These are phyloP conservation scores for Tenualosa thibaudeaui DNA, from an alignment of 2,797 vertebrate species.

Conservation along the genomic window DNA sequence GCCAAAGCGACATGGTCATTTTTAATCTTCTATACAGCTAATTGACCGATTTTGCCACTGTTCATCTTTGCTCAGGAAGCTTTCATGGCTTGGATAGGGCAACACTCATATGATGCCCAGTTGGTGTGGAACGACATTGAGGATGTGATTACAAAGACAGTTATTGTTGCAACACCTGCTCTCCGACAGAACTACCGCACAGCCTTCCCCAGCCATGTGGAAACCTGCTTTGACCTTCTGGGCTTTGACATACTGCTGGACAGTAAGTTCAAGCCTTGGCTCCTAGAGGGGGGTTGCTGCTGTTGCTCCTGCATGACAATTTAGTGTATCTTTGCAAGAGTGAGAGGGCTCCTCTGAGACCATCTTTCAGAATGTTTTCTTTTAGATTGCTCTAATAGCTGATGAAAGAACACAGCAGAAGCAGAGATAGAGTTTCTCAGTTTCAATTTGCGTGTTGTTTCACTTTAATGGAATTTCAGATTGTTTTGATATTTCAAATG, in stretches of 20 bases:
- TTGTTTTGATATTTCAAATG: not conserved
- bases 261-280: conserved; percentile 75
- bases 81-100: not conserved
- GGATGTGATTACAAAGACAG: conserved; percentile 77
- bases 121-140: conserved; percentile 65
- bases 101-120: conserved; percentile 69
- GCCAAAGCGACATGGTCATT: not conserved
- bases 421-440: too few species aligned
- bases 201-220: conserved; percentile 78
- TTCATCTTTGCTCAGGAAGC: not conserved
- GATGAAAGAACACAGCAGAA: too few species aligned
- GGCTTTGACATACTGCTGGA: conserved; percentile 78
- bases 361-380: not conserved
- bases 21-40: not conserved
- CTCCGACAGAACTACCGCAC: conserved; percentile 79
- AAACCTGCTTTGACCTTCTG: conserved; percentile 79
- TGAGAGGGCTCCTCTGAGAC: too few species aligned
- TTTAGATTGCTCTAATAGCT: not conserved
- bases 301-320: not conserved
- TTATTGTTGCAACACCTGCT: conserved; percentile 75
- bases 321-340: not conserved
- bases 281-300: conserved; percentile 75
- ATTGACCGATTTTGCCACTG: not conserved
- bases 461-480: too few species aligned
- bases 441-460: too few species aligned